Conservation (phyloP, 2,797 vertebrate species). For the Enteromius mattozi region DNA sequence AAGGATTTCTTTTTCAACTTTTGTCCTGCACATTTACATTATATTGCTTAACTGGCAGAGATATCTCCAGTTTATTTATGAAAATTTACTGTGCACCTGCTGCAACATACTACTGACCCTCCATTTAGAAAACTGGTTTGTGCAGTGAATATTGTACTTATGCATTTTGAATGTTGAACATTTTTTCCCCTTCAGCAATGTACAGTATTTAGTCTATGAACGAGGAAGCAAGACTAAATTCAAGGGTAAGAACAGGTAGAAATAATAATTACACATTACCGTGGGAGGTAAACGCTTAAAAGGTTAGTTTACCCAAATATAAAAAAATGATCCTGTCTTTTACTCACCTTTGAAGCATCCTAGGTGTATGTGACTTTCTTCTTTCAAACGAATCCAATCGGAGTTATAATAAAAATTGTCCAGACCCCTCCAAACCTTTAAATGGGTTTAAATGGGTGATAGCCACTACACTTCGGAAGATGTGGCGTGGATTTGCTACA, state of each 20-base stretch:
- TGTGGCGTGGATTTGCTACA: too few species aligned
- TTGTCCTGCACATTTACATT: background rate
- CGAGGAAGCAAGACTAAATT: background rate
- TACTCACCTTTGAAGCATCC: too few species aligned
- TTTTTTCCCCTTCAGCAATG: background rate
- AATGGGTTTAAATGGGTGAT: too few species aligned
- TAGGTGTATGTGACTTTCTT: too few species aligned
- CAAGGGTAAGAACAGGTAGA: too few species aligned
- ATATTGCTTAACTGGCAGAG: background rate
- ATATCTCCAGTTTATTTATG: background rate
- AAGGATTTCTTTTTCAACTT: background rate
- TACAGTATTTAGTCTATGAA: background rate
- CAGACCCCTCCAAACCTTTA: too few species aligned
- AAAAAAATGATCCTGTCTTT: too few species aligned
- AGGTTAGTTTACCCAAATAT: too few species aligned
- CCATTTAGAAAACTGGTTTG: background rate
- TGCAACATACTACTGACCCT: background rate
- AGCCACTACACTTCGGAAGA: too few species aligned
- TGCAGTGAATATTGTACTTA: background rate
- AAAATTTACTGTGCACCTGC: background rate
- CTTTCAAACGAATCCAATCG: too few species aligned
- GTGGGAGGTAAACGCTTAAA: background rate
- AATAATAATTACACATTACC: background rate
- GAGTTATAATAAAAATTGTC: too few species aligned
- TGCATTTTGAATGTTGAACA: background rate